Base-by-base conservation (phyloP, 2,797 vertebrate species). In the Gambusia yucatana region DNA sequence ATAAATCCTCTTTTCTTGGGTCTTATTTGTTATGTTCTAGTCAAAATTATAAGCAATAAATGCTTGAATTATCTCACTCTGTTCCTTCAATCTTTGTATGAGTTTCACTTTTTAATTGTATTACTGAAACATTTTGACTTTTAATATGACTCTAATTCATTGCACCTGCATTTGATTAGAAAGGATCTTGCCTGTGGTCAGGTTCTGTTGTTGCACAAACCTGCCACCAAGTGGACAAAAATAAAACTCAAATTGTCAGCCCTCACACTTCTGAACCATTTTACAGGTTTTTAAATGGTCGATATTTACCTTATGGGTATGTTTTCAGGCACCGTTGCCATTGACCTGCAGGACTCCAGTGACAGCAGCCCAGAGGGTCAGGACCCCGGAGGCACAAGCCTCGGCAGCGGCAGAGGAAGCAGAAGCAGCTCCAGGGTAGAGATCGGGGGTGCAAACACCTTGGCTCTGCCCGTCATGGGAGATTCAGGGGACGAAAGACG, bases 331-430 rank as follows among this genome's bases (percentile, higher is more conserved):
- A 97, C 96, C 0, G 96, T 97, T 77, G 96, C 96, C 61, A 96
- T 97, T 14, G 96, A 97, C 89, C 92, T 97, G 69, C 96, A 96
- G 71, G 96, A 97, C 84, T 96, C 96, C 78, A 95, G 94, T 11
- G 96, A 96, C 89, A 96, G 95, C 90, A 96, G 96, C 81, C 96
- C 96, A 3, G 96, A 96, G 44, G 94, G 94, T 41, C 93, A 90
- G 50, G 95, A 95, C 6, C 84, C 71, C 0, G 91, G 89, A 1
- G 83, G 84, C 72, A 28, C 85, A 0, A 91, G 87, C 5, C 77
- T 91, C 63, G 83, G 90, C 65, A 88, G 90, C 1, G 86, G 88
- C 3, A 92, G 83, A 72, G 90, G 88, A 14, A 92, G 93, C 81
- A 91, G 94, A 39, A 94, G 88, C 75, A 93, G 92, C 88, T 92